Conservation (phyloP, 2,113 vertebrate genomes). For the Phoxinus phoxinus region DNA sequence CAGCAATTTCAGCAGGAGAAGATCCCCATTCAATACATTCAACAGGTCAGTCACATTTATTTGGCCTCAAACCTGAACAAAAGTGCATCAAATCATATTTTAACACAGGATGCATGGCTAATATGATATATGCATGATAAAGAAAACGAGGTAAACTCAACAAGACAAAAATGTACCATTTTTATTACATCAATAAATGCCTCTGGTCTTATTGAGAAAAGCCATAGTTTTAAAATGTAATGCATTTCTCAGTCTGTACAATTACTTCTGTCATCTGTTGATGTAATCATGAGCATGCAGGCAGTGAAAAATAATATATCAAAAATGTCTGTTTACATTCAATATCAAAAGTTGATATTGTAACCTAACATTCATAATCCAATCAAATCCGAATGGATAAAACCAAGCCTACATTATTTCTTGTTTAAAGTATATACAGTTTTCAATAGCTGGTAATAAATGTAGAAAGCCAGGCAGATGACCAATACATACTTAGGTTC, state of each 20-base stretch:
- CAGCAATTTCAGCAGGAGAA: conserved; percentile 88
- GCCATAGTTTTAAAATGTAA: not conserved
- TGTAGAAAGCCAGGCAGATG: not conserved
- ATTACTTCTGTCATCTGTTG: not conserved
- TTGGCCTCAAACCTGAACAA: not conserved
- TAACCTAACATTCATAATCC: not conserved
- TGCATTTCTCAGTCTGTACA: not conserved
- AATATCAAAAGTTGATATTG: not conserved
- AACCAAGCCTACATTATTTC: not conserved
- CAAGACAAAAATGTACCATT: not conserved
- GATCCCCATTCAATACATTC: conserved; percentile 87
- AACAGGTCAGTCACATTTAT: conserved; percentile 79
- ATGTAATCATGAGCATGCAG: not conserved
- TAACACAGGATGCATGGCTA: not conserved
- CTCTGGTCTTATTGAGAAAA: not conserved
- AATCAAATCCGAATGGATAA: not conserved
- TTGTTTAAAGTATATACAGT: not conserved
- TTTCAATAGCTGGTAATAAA: not conserved
- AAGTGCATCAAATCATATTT: not conserved
- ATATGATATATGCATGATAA: not conserved
- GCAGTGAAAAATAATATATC: not conserved
- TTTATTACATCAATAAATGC: not conserved
- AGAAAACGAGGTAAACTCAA: not conserved
- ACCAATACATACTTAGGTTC: not conserved
- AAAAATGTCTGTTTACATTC: not conserved